phyloP scores from a whole-genome alignment of 2,113 vertebrate species.

The Anoura caudifer region DNA sequence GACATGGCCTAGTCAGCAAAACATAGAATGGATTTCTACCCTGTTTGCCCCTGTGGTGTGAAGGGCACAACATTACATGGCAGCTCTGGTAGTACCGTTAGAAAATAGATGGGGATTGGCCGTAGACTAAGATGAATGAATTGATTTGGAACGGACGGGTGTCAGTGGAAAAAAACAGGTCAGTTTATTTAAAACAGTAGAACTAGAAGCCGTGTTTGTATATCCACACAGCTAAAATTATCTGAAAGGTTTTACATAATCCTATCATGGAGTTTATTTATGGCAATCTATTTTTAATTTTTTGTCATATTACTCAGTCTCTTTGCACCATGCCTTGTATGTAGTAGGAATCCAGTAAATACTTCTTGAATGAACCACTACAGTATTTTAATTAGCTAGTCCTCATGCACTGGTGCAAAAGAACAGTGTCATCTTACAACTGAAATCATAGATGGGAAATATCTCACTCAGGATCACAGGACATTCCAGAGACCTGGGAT shows the following conservation, averaged over 20 bases:
- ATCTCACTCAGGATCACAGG: neutral
- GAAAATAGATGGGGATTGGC: neutral
- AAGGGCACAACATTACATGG: neutral
- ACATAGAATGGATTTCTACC: neutral
- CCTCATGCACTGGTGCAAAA: neutral
- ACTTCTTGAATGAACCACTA: slow-evolving; percentile 63
- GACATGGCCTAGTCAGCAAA: neutral
- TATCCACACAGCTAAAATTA: slow-evolving; percentile 21
- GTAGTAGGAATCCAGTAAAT: slow-evolving; percentile 56
- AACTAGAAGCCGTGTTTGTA: neutral
- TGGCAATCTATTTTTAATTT: slow-evolving; percentile 60
- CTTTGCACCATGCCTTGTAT: slow-evolving; percentile 44
- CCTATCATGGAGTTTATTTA: slow-evolving; percentile 47
- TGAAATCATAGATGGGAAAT: slow-evolving; percentile 62
- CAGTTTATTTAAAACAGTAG: neutral
- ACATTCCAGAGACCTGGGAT: neutral
- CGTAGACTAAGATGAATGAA: neutral
- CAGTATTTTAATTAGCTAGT: slow-evolving; percentile 58
- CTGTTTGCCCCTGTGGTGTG: fast-evolving
- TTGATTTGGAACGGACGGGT: neutral
- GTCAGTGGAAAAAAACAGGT: neutral
- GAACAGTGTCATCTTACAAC: slow-evolving; percentile 64
- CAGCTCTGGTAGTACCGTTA: neutral
- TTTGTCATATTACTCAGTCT: slow-evolving; percentile 43
- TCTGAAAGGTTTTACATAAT: slow-evolving; percentile 47